phyloP scores from a whole-genome alignment of 2,113 vertebrate species.

The Nansenia antarctica region DNA sequence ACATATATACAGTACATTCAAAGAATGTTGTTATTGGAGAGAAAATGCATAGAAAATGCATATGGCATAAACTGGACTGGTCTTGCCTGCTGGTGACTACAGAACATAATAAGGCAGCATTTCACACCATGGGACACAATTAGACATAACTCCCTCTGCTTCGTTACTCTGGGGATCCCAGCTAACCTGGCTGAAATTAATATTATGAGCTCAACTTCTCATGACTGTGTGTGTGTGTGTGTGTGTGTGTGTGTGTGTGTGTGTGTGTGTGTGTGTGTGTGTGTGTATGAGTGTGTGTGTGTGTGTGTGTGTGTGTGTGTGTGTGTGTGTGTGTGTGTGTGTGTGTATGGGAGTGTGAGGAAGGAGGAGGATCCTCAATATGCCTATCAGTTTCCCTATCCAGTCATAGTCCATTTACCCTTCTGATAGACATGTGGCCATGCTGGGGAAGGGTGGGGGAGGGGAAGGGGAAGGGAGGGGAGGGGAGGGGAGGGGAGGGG shows the following conservation, averaged over 20 bases:
- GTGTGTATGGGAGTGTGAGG: neutral
- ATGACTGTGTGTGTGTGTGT: neutral
- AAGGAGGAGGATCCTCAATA: neutral
- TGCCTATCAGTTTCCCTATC: neutral
- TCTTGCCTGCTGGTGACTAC: neutral
- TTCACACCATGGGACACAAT: neutral
- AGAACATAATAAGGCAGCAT: constrained; percentile 5
- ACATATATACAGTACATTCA: neutral
- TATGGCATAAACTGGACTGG: neutral
- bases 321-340: neutral
- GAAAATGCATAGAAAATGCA: neutral
- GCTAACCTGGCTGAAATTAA: constrained; percentile 1
- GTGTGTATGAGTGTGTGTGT: neutral
- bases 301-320: neutral
- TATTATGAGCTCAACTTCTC: constrained; percentile 34
- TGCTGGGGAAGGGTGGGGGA: neutral
- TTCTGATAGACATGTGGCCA: neutral
- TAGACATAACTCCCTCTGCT: neutral
- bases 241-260: neutral
- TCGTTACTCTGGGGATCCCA: neutral
- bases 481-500: constrained; percentile 1
- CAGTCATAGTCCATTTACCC: neutral
- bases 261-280: too few relatives aligned
- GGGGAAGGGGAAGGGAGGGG: constrained; percentile 14
- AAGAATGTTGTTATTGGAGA: neutral